Base-by-base conservation (phyloP, 2,113 vertebrate species). In the Hippolais icterina region DNA sequence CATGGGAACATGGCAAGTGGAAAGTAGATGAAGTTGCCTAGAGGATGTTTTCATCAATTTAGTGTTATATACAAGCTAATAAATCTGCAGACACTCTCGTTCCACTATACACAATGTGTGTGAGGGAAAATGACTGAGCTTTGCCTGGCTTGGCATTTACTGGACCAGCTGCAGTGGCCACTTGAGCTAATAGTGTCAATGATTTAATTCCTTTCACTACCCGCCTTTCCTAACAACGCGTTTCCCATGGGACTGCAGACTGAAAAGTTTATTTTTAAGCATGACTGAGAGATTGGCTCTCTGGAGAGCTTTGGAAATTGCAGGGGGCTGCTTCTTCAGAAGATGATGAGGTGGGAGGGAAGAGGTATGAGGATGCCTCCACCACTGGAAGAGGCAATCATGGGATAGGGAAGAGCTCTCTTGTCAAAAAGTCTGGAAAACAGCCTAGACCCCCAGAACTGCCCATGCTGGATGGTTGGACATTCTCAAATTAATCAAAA, bases 41-140 rank as follows among this genome's bases (percentile, higher is more conserved):
- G 93, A 97, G 93, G 94, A 96, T 95, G 95, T 96, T 97, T 96
- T 96, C 96, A 96, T 97, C 94, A 96, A 96, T 96, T 97, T 95
- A 83, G 93, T 93, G 86, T 94, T 96, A 93, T 96, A 95, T 96
- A 96, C 92, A 96, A 96, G 90, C 92, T 93, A 97, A 95, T 96
- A 96, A 96, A 96, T 95, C 96, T 92, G 96, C 96, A 96, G 94
- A 86, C 88, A 68, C 85, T 81, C 93, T 96, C 14, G 41, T 90
- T 86, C 81, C 90, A 29, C 92, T 56, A 3, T 46, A 70, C 64
- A 83, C 92, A 83, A 39, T 47, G 85, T 75, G 85, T 89, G 93
- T 33, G 90, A 78, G 87, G 42, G 80, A 94, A 95, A 96, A 96
- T 96, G 88, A 92, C 69, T 74, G 85, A 89, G 92, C 69, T 93